A percentile compares a stretch with the other conserved stretches of the same genome.
These are phyloP conservation scores for Agrochola circellaris DNA, from an alignment of 2,888 invertebrate species.

Conservation along the genomic window DNA sequence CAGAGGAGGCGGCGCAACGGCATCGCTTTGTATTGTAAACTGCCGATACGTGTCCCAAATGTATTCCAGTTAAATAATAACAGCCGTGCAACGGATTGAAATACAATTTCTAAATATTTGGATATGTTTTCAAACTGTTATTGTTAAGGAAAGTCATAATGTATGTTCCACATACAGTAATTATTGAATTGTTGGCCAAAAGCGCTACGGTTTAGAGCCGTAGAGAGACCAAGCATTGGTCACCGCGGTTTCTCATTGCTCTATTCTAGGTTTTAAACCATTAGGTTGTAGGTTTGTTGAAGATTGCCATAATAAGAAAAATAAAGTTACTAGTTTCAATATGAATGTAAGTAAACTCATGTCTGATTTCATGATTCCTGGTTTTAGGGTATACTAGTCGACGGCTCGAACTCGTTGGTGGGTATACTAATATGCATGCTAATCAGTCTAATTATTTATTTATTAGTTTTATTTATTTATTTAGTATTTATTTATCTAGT, in stretches of 20 bases:
- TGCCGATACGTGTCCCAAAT: conserved; percentile 55
- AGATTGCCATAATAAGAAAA: neutral
- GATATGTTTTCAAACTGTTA: neutral
- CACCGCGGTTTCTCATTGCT: neutral
- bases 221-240: neutral
- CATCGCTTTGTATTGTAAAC: conserved; percentile 51
- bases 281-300: neutral
- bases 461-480: too few species aligned
- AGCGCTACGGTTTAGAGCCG: neutral
- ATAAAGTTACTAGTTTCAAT: too few species aligned
- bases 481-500: too few species aligned
- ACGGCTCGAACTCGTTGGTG: too few species aligned
- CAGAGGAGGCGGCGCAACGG: conserved; percentile 15
- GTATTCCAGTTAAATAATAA: conserved; percentile 14
- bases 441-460: too few species aligned
- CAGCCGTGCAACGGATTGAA: conserved; percentile 4
- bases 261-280: neutral
- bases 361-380: too few species aligned
- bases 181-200: neutral
- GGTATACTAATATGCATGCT: too few species aligned
- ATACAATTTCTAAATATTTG: conserved; percentile 1
- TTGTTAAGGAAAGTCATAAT: neutral
- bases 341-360: neutral
- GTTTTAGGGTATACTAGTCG: too few species aligned
- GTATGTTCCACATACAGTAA: neutral